Evolutionary conservation across 53 echinoderm and acorn worm species (phyloP), one percentile per base, ranked within the genome.

Genomic region (Echinometra lucunter): DNA sequence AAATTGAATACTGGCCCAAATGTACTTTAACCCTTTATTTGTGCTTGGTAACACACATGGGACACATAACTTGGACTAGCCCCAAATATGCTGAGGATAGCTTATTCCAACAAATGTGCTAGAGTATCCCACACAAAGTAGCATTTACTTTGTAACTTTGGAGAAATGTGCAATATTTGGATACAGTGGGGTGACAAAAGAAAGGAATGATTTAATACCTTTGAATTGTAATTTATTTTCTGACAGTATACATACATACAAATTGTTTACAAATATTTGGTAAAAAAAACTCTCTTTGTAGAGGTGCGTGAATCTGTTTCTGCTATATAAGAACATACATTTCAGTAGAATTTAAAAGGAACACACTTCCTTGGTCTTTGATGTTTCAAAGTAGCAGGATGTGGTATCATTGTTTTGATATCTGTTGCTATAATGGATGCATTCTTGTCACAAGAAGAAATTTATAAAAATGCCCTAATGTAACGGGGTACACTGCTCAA

Each of bases 221-320:
- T 75, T 75, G 17, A 3, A 75, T 40, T 75, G 75, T 75, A 40
- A 40, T 75, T 75, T 75, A 75, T 75, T 75, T 19, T 75, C 40
- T 75, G 37, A 74, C 74, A 28, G 69, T 69, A 69, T 37, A 37
- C 37, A 74, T 38, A 74, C 18, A 74, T 74, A 74, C 37, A 74
- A 74, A 66, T 38, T 74, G 1, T 17, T 37, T 38, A 74, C 13
- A 37, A 74, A 74, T 74, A 3, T 74, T 37, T 16, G 3, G 16
- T 74, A 3, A 8, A 37, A 74, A 38, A 37, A 37, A 37, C 72
- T 37, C 34, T 72, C 72, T 72, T 21, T 34, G 3, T 12, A 38
- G 74, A 1, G 38, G 37, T 74, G 17, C 74, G 18, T 38, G 27
- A 38, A 38, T 17, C 37, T 30, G 4, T 37, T 74, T 74, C 27